Base-by-base conservation (phyloP, 2,888 invertebrate genomes). In the Athalia circularis region DNA sequence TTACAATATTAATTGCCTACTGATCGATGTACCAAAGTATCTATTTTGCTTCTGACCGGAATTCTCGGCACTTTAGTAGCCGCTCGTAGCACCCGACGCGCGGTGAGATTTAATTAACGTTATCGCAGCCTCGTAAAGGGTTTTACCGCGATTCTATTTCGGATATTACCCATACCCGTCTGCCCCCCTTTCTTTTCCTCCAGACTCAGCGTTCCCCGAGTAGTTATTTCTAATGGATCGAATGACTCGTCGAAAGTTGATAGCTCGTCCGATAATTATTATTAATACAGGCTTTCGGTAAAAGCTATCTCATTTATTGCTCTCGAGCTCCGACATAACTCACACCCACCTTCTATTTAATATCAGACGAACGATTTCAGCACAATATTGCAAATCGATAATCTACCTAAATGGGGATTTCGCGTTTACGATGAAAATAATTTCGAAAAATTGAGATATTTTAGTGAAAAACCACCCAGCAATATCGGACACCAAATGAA, bases 271-370 rank as follows among this genome's bases (percentile, higher is more conserved):
- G 75, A 52, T 75, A 75, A 75, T 75, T 75, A 75, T 75, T 62
- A 75, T 75, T 75, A 75, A 75, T 75, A 75, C 50, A n/a, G 48
- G 64, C 62, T 62, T 62, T 50, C 75, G 75, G 64, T 75, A 75
- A 75, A 75, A 75, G 75, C 75, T 75, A 75, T 75, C 75, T 61
- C 75, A 64, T 75, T 75, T 75, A 50, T 62, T 75, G 64, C 75
- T 50, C 62, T 62, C 6, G 50, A 75, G 75, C 62, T 13, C n/a
- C 62, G 75, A 64, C 43, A 72, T 75, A 75, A 43, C 48, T 75
- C 75, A 62, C 52, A 6, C 13, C n/a, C 45, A 65, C 11, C 13
- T 45, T 72, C 57, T 72, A 72, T 75, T 50, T 47, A 13, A 47
- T 72, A 72, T 72, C 50, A 62, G 75, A 64, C 7, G 47, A 75